phyloP scores from a whole-genome alignment of 2,113 vertebrate species.

The Odocoileus virginianus region DNA sequence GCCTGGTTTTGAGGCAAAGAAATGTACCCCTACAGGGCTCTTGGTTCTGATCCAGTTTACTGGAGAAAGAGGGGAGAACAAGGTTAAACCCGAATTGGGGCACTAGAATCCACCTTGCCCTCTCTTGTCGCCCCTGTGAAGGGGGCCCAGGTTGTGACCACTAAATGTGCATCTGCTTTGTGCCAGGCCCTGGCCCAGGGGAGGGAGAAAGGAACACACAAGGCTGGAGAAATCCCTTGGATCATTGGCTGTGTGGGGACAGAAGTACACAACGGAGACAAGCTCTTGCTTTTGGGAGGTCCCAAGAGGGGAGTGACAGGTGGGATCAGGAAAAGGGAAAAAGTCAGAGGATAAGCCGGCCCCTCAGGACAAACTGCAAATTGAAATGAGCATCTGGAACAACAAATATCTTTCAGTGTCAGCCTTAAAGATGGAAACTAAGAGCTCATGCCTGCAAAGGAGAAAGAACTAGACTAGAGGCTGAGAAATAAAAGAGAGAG shows the following conservation, averaged over 20 bases:
- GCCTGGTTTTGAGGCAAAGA: conserved; percentile 44
- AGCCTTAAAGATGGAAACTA: neutral
- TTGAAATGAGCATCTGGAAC: conserved; percentile 10
- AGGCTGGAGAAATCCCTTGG: neutral
- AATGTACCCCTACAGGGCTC: conserved; percentile 14
- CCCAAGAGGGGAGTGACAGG: neutral
- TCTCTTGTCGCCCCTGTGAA: neutral
- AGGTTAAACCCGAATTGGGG: neutral
- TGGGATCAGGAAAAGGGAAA: neutral
- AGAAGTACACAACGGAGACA: neutral
- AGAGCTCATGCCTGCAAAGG: neutral
- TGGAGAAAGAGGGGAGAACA: neutral
- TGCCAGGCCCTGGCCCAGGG: neutral
- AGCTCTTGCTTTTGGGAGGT: neutral
- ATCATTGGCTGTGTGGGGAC: neutral
- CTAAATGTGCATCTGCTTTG: neutral
- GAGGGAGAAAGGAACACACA: neutral
- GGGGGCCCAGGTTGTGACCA: neutral
- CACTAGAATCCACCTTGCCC: neutral
- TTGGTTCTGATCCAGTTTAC: conserved; percentile 55
- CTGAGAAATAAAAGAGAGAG: neutral
- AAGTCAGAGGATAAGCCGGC: neutral
- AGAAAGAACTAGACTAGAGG: neutral
- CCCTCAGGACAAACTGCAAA: neutral
- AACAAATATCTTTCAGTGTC: neutral